Conservation (phyloP, 30 jellyfish, hydroid and myxozoan genomes). For the Morbakka virulenta region DNA sequence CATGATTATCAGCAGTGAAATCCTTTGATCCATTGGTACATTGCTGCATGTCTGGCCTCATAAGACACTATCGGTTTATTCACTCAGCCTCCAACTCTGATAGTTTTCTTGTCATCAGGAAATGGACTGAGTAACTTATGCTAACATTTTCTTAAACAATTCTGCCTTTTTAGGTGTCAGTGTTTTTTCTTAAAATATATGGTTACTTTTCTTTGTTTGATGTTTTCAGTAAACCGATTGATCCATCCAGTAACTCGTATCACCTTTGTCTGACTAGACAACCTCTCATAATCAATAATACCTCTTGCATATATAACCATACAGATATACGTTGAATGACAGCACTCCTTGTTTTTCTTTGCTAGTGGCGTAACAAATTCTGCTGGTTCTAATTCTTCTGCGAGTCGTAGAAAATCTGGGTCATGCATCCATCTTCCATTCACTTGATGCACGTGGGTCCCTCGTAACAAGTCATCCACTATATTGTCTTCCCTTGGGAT, state of each 20-base stretch:
- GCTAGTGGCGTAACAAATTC: slow-evolving; percentile 3
- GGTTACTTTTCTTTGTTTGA: slow-evolving; percentile 6
- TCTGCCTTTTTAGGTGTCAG: slow-evolving; percentile 49
- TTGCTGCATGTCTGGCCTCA: slow-evolving; percentile 48
- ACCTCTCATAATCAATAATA: slow-evolving; percentile 8
- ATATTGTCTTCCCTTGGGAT: slow-evolving; percentile 34
- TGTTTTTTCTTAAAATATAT: slow-evolving; percentile 7
- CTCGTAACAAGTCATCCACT: slow-evolving; percentile 54
- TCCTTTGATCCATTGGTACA: slow-evolving; percentile 41
- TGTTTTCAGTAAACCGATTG: slow-evolving; percentile 17
- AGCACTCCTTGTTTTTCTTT: slow-evolving; percentile 19
- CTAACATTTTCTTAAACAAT: slow-evolving; percentile 36
- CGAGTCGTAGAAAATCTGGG: slow-evolving; percentile 39
- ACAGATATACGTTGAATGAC: not conserved
- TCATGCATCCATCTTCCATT: slow-evolving; percentile 58
- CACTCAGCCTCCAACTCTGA: slow-evolving; percentile 64
- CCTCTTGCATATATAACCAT: not conserved
- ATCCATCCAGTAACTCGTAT: slow-evolving; percentile 46
- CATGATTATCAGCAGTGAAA: slow-evolving; percentile 37
- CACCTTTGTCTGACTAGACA: slow-evolving; percentile 44
- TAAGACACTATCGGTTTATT: slow-evolving; percentile 36
- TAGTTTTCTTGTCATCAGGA: slow-evolving; percentile 36
- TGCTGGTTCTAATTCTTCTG: slow-evolving; percentile 37
- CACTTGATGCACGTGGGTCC: slow-evolving; percentile 33
- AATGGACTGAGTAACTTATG: slow-evolving; percentile 50